phyloP scores from a whole-genome alignment of 2,797 vertebrate genomes.

The Chaunax sp. region DNA sequence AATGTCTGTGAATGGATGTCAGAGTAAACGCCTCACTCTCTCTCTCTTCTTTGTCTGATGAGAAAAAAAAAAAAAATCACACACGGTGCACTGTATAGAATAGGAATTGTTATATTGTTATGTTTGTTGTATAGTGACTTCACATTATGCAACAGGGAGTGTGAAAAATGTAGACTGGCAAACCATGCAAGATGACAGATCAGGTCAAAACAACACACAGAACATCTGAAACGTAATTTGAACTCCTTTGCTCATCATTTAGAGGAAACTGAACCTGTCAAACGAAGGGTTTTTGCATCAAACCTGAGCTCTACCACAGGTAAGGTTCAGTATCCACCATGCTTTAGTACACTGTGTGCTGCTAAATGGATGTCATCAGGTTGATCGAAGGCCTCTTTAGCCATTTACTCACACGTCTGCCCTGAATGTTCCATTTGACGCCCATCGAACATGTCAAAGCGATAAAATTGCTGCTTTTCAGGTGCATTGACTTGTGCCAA shows the following conservation, averaged over 20 bases:
- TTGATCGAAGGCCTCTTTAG: neutral
- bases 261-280: constrained; percentile 8
- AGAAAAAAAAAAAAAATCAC: neutral
- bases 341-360: neutral
- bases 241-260: no score
- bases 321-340: neutral
- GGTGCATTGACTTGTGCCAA: neutral
- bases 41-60: constrained; percentile 2
- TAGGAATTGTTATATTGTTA: neutral
- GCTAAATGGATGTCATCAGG: neutral
- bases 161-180: constrained; percentile 10
- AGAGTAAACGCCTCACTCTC: constrained; percentile 20
- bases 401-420: neutral
- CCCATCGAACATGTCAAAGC: neutral
- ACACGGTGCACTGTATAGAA: no score
- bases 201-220: constrained; percentile 11
- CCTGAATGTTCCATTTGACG: neutral
- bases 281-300: constrained; percentile 1
- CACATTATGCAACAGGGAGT: constrained; percentile 9
- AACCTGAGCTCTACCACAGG: neutral
- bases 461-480: constrained; percentile 4
- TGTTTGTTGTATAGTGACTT: neutral
- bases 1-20: constrained; percentile 37
- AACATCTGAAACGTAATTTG: constrained; percentile 14
- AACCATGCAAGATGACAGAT: neutral